Base-by-base conservation (phyloP, 2,113 vertebrate genomes). In the Phaetusa simplex region DNA sequence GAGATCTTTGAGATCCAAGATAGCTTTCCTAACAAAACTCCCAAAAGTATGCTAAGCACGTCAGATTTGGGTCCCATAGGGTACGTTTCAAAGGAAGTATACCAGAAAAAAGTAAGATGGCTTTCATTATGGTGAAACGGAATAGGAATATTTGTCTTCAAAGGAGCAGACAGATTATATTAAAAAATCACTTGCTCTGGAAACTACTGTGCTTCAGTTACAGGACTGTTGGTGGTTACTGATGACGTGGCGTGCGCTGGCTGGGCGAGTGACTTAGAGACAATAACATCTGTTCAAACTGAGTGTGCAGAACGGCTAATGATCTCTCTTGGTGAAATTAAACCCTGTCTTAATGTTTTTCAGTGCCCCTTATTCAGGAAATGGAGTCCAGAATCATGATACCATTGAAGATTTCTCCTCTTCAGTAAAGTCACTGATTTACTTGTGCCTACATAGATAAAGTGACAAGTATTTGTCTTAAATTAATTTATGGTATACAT, bases 381-480 rank as follows among this genome's bases (percentile, higher is more conserved):
- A 99, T 99, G 99, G 99, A 99, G 73, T 99, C 99, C 96, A 99
- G 99, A 97, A 99, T 99, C 97, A 99, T 99, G 99, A 99, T 99
- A 97, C 99, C 99, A 7, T 98, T 99, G 98, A 99, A 99, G 98
- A 98, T 94, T 55, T 99, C 99, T 6, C 99, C 99, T 36, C 97
- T 99, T 95, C 99, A 99, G 98, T 99, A 98, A 98, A 91, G 93
- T 91, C 85, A 64, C 92, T 93, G 90, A 94, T 95, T 89, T 85
- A 50, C 70, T 78, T 80, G 97, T 98, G 97, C 98, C 98, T 97
- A 87, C 82, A 50, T 86, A 81, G 93, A 93, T 91, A 52, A 78
- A 92, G 91, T 95, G 97, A 97, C 95, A 97, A 97, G 93, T 95
- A 82, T 84, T 95, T 97, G 97, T 97, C 97, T 95, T 95, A 66